A percentile compares a stretch with the other conserved stretches of the same genome.
Conservation (phyloP, 2,797 vertebrate genomes). For the Trichosurus vulpecula region DNA sequence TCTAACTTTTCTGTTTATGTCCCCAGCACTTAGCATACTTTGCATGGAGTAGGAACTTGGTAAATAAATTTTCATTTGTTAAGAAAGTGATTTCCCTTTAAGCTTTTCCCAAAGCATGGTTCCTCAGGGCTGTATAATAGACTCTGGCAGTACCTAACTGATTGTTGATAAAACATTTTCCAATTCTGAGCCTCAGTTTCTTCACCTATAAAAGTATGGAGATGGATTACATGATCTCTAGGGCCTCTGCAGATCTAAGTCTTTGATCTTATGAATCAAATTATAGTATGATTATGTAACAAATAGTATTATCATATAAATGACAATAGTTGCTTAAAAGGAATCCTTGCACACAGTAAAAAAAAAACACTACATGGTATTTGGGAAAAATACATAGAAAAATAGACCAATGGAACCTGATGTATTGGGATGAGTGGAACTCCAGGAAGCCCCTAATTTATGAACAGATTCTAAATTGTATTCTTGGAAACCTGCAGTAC, state of each 20-base stretch:
- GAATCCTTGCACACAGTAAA: background rate
- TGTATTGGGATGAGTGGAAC: background rate
- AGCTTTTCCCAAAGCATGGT: background rate
- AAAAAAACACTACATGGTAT: background rate
- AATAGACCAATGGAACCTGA: background rate
- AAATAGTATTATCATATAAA: background rate
- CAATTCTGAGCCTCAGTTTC: background rate
- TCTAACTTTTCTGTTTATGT: background rate
- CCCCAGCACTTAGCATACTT: background rate
- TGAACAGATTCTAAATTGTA: background rate
- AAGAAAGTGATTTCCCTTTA: background rate
- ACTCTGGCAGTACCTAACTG: background rate
- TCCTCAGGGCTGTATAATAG: background rate
- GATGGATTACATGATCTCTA: background rate
- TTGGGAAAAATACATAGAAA: background rate
- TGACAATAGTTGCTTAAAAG: background rate
- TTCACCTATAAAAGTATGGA: background rate
- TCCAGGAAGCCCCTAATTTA: background rate
- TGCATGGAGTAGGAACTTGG: background rate
- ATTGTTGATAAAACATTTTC: background rate
- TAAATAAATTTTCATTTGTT: background rate
- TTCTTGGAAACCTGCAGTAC: background rate
- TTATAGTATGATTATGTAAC: background rate
- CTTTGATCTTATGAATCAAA: background rate
- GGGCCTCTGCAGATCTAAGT: background rate